A percentile compares a stretch with the other conserved stretches of the same genome.
phyloP scores from a whole-genome alignment of 2,797 vertebrate genomes.

The Yasuhikotakia modesta region DNA sequence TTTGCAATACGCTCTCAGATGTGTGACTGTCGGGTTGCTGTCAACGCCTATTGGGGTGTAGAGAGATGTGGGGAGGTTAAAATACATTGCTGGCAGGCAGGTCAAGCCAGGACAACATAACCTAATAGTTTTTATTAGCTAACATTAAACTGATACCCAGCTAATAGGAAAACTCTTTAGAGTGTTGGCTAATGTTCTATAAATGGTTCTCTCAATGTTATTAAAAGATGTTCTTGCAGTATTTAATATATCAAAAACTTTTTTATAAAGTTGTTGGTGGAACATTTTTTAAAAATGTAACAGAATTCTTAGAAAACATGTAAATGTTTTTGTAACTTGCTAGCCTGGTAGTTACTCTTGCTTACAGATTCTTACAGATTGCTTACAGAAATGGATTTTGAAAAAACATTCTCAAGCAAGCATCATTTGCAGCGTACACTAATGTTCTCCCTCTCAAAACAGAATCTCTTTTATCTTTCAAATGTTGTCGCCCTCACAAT shows the following conservation, averaged over 20 bases:
- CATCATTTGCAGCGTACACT: not conserved
- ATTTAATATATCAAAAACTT: too few species aligned
- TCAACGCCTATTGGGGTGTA: conserved; percentile 14
- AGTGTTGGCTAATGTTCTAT: too few species aligned
- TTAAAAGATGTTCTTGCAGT: too few species aligned
- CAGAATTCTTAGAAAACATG: too few species aligned
- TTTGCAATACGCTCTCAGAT: conserved; percentile 13
- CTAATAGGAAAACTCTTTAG: too few species aligned
- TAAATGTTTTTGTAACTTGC: too few species aligned
- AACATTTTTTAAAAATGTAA: too few species aligned
- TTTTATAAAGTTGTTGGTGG: too few species aligned
- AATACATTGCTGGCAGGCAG: not conserved
- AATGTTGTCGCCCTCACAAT: not conserved
- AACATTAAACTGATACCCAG: not conserved
- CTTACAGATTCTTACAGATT: not conserved
- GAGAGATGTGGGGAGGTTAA: conserved; percentile 22
- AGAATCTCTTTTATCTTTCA: conserved; percentile 9
- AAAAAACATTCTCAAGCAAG: not conserved
- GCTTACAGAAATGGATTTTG: not conserved
- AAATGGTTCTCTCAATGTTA: too few species aligned
- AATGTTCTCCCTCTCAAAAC: not conserved
- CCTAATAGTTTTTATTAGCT: not conserved
- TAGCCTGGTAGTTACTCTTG: not conserved
- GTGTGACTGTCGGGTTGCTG: conserved; percentile 18
- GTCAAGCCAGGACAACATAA: conserved; percentile 7